A percentile compares a stretch with the other conserved stretches of the same genome.
Conservation (phyloP, 2,113 vertebrate species). For the Amazona vittata region DNA sequence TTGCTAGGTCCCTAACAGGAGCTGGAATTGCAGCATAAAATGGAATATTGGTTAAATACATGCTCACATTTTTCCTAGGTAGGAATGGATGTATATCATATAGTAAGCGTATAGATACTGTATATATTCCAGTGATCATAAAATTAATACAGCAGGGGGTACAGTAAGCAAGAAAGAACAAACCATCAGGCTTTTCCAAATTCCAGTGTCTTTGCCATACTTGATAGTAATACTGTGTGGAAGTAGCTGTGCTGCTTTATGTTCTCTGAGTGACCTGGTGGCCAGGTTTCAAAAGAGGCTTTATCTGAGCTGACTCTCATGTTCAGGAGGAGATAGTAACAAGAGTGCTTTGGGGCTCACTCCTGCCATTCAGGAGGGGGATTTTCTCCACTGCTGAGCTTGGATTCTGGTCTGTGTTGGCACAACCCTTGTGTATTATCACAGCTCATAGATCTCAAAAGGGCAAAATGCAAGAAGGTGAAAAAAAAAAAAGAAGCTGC, state of each 20-base stretch:
- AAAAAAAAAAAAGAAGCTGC: not conserved
- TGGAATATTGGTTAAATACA: not conserved
- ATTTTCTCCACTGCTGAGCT: constrained; percentile 53
- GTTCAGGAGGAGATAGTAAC: constrained; percentile 36
- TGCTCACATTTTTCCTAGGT: not conserved
- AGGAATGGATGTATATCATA: not conserved
- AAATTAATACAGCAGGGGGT: not conserved
- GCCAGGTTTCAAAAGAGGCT: constrained; percentile 11
- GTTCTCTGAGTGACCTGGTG: not conserved
- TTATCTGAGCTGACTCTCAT: not conserved
- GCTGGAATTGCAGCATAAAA: not conserved
- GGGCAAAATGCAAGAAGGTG: constrained; percentile 45
- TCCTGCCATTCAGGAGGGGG: constrained; percentile 29
- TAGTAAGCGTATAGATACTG: not conserved
- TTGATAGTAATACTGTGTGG: not conserved
- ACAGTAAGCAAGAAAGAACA: not conserved
- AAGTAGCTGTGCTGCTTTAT: not conserved
- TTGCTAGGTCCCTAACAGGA: not conserved
- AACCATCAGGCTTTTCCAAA: not conserved
- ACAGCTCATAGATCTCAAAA: constrained; percentile 32
- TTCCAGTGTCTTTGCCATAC: not conserved
- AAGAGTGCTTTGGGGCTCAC: not conserved
- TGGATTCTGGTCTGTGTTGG: not conserved
- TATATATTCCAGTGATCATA: not conserved
- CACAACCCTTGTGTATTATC: constrained; percentile 29